These are phyloP conservation scores for Tanytarsus gracilentus DNA, from an alignment of 2,888 invertebrate species.

Conservation along the genomic window DNA sequence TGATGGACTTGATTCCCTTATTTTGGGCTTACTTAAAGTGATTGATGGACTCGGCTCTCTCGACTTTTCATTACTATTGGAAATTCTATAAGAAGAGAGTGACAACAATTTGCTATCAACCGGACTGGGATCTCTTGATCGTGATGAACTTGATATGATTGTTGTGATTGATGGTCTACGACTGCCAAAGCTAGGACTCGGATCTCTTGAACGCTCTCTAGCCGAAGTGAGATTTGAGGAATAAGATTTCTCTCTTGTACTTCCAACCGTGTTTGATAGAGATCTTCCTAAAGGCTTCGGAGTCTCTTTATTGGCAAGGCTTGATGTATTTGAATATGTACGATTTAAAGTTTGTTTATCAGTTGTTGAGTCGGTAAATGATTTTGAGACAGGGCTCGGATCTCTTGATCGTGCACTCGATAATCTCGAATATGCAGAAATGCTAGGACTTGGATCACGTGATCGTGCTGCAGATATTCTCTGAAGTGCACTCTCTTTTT, in stretches of 20 bases:
- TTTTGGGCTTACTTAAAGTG: background rate
- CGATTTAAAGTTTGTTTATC: constrained; percentile 30
- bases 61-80: constrained; percentile 39
- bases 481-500: constrained; percentile 7
- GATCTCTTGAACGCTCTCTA: constrained; percentile 23
- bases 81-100: constrained; percentile 35
- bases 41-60: constrained; percentile 43
- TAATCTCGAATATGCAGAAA: constrained; percentile 41
- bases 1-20: constrained; percentile 22
- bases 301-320: background rate
- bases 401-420: constrained; percentile 44
- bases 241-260: background rate
- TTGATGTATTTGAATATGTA: constrained; percentile 8
- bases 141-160: constrained; percentile 35
- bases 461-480: constrained; percentile 32
- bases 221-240: constrained; percentile 13
- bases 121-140: constrained; percentile 31
- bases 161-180: constrained; percentile 33
- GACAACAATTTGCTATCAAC: constrained; percentile 34
- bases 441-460: constrained; percentile 39
- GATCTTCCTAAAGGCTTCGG: constrained; percentile 29
- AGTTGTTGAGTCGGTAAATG: constrained; percentile 23
- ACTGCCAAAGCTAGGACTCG: constrained; percentile 7
- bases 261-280: constrained; percentile 20
- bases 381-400: constrained; percentile 42